phyloP scores from a whole-genome alignment of 2,888 invertebrate species.

The Ephialtes manifestator region DNA sequence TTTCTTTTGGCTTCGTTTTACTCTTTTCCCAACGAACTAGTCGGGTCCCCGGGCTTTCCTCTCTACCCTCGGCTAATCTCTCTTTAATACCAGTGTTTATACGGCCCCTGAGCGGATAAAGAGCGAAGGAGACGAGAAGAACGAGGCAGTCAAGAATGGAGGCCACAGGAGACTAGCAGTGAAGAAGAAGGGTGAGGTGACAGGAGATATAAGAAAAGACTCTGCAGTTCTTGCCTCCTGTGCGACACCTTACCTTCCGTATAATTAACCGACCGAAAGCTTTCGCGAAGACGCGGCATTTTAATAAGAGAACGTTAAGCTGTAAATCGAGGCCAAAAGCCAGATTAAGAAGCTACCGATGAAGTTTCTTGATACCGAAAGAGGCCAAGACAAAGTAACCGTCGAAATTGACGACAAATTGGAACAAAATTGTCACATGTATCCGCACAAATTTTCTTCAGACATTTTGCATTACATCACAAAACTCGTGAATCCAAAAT shows the following conservation, averaged over 20 bases:
- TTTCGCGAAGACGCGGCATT: conserved; percentile 59
- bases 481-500: conserved; percentile 9
- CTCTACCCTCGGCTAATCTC: conserved; percentile 53
- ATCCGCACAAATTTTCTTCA: background rate
- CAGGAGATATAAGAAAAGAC: conserved; percentile 30
- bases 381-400: conserved; percentile 63
- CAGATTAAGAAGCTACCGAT: conserved; percentile 38
- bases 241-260: conserved; percentile 66
- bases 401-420: conserved; percentile 16
- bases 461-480: background rate
- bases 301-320: conserved; percentile 64
- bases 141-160: conserved; percentile 32
- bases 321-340: conserved; percentile 47
- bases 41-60: conserved; percentile 48
- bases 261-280: conserved; percentile 70
- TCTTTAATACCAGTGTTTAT: conserved; percentile 63
- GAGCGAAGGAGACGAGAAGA: conserved; percentile 42
- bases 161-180: conserved; percentile 30
- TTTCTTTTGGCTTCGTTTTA: conserved; percentile 33
- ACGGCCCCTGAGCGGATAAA: conserved; percentile 58
- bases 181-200: conserved; percentile 7
- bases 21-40: conserved; percentile 44
- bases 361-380: conserved; percentile 71
- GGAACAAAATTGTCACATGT: conserved; percentile 1
- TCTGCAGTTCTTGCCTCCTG: conserved; percentile 41